Percentiles rank a stretch among this genome's conserved stretches.
Conservation (phyloP, 2,797 vertebrate species). For the Rhabdomys pumilio region DNA sequence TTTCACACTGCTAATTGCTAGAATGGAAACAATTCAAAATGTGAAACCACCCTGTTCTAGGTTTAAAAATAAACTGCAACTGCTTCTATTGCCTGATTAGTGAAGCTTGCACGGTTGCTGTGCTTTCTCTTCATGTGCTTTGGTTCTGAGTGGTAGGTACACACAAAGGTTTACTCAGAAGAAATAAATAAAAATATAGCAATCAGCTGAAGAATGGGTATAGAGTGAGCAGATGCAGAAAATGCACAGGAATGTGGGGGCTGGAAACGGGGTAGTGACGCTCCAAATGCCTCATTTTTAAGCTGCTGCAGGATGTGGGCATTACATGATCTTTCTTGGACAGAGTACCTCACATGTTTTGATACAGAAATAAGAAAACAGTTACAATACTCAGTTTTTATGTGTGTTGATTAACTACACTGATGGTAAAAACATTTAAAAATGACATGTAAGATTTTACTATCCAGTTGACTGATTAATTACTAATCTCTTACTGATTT, state of each 20-base stretch:
- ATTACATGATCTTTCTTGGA: not conserved
- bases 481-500: not conserved
- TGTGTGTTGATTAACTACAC: not conserved
- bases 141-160: not conserved
- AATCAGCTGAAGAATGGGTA: not conserved
- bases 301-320: not conserved
- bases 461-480: not conserved
- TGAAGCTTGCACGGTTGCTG: not conserved
- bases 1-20: conserved; percentile 2
- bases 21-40: conserved; percentile 31
- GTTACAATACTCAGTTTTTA: conserved; percentile 6
- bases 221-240: not conserved
- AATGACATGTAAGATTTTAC: not conserved
- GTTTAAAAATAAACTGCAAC: not conserved
- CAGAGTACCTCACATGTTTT: not conserved
- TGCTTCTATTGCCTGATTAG: conserved; percentile 2
- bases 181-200: not conserved
- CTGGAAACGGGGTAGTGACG: not conserved
- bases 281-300: not conserved
- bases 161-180: not conserved
- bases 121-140: not conserved
- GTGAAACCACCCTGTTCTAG: not conserved
- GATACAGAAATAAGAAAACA: not conserved
- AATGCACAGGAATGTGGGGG: not conserved
- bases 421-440: conserved; percentile 27